Conservation (phyloP, 2,113 vertebrate species). For the Poicephalus meyeri region DNA sequence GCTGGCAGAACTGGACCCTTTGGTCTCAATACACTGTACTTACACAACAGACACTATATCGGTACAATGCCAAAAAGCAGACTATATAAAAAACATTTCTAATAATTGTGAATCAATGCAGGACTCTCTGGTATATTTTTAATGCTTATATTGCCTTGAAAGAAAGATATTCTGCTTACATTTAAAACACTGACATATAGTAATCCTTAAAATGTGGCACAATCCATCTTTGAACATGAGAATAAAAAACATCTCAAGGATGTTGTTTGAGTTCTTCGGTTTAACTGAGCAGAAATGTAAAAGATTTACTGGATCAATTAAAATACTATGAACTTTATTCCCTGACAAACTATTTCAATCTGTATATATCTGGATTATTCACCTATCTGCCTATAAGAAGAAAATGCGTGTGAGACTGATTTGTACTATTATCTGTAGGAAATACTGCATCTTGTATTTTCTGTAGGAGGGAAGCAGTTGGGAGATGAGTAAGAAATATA, state of each 20-base stretch:
- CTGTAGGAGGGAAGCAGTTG: constrained; percentile 29
- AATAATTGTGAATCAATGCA: not conserved
- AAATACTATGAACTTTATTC: not conserved
- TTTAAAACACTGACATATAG: not conserved
- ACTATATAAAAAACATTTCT: not conserved
- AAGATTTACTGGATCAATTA: not conserved
- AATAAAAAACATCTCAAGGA: not conserved
- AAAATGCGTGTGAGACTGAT: constrained; percentile 13
- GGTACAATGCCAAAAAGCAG: not conserved
- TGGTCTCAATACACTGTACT: not conserved
- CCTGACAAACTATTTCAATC: constrained; percentile 18
- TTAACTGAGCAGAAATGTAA: not conserved
- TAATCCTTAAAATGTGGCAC: not conserved
- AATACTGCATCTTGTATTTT: not conserved
- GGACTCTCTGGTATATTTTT: not conserved
- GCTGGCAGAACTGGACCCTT: not conserved
- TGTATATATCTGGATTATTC: not conserved
- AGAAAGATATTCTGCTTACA: not conserved
- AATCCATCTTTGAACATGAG: not conserved
- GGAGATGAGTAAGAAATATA: constrained; percentile 38
- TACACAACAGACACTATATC: not conserved
- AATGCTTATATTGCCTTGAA: not conserved
- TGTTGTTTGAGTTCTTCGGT: not conserved
- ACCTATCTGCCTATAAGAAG: constrained; percentile 19
- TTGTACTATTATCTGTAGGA: constrained; percentile 22